Percentiles rank a stretch among this genome's conserved stretches.
Conservation (phyloP, 2,797 vertebrate species). For the Poliocrania exsul region DNA sequence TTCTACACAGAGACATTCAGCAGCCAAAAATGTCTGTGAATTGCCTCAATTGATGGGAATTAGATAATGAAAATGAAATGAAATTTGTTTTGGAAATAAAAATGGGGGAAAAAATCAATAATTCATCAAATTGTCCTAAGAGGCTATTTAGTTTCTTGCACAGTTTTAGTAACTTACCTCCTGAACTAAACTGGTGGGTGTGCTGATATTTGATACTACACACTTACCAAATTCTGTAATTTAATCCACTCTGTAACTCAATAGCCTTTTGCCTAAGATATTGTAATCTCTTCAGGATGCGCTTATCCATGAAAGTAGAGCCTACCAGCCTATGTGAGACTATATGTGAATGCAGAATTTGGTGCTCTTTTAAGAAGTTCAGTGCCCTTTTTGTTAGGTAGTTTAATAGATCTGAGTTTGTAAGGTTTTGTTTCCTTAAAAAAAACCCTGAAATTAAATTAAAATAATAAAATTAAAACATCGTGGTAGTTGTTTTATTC, state of each 20-base stretch:
- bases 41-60: constrained; percentile 29
- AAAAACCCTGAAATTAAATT: neutral
- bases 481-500: neutral
- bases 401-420: neutral
- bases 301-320: constrained; percentile 69
- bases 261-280: constrained; percentile 58
- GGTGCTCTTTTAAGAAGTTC: neutral
- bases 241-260: constrained; percentile 58
- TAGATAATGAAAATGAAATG: constrained; percentile 51
- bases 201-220: constrained; percentile 46
- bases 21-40: neutral
- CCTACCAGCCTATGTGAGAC: neutral
- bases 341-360: neutral
- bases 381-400: neutral
- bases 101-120: constrained; percentile 32
- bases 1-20: constrained; percentile 1
- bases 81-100: constrained; percentile 54
- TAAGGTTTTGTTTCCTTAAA: neutral
- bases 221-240: constrained; percentile 63
- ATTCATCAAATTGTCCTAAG: constrained; percentile 33
- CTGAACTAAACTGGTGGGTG: constrained; percentile 30
- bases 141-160: constrained; percentile 49
- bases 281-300: constrained; percentile 66
- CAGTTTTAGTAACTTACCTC: constrained; percentile 59
- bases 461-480: neutral